These are phyloP conservation scores for Hydropotes inermis DNA, from an alignment of 2,113 vertebrate genomes.

Conservation along the genomic window DNA sequence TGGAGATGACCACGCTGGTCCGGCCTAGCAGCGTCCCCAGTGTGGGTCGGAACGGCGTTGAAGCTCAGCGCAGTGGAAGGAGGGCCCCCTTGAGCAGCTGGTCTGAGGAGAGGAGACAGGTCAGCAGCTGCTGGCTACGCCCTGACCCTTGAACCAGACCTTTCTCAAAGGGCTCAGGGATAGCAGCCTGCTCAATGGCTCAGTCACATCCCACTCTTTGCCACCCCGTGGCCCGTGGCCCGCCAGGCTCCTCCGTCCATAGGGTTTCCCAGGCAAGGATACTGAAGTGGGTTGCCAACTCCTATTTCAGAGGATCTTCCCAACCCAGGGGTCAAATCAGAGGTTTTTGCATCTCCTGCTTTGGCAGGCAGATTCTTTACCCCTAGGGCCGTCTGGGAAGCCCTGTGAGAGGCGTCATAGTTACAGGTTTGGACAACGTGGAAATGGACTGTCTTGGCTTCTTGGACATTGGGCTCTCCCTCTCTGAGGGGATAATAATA, in stretches of 20 bases:
- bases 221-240: accelerated
- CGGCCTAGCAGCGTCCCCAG: neutral
- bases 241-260: neutral
- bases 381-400: neutral
- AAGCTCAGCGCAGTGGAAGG: neutral
- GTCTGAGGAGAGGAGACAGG: neutral
- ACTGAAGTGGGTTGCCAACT: neutral
- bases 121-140: accelerated
- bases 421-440: no score
- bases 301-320: neutral
- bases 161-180: neutral
- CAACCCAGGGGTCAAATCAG: neutral
- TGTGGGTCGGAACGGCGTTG: neutral
- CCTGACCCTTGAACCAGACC: accelerated
- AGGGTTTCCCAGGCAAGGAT: neutral
- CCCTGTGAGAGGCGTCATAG: accelerated
- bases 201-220: neutral
- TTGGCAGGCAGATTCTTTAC: neutral
- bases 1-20: no score
- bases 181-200: accelerated
- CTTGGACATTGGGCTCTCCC: neutral
- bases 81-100: neutral
- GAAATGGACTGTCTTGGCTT: neutral
- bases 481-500: neutral
- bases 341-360: neutral